Conservation (phyloP, 1,140 invertebrate genomes). For the Drosophila carrolli region DNA sequence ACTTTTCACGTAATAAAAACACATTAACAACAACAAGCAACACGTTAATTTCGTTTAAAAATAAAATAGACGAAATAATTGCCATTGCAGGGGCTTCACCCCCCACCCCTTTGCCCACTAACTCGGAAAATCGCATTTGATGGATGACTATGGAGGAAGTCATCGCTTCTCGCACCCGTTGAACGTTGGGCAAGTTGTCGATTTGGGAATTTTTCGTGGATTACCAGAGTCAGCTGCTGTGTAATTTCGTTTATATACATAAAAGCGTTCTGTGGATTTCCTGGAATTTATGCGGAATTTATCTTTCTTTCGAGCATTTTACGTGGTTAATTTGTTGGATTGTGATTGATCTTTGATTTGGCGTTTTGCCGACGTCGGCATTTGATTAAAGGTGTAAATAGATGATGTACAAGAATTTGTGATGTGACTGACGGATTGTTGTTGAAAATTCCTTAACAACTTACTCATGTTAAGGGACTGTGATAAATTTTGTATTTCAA, state of each 20-base stretch:
- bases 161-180: conserved; percentile 35
- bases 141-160: conserved; percentile 66
- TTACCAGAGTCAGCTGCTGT: conserved; percentile 40
- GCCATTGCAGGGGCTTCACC: conserved; percentile 26
- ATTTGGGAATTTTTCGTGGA: conserved; percentile 43
- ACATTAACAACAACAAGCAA: conserved; percentile 68
- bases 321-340: conserved; percentile 29
- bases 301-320: conserved; percentile 14
- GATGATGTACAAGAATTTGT: conserved; percentile 12
- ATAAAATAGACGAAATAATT: conserved; percentile 81
- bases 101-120: neutral
- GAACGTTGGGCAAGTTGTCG: conserved; percentile 53
- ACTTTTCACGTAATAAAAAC: conserved; percentile 72
- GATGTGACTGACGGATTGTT: neutral
- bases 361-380: conserved; percentile 53
- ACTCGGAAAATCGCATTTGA: conserved; percentile 70
- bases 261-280: conserved; percentile 69
- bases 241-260: conserved; percentile 51
- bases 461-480: neutral
- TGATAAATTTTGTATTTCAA: no score
- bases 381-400: conserved; percentile 43
- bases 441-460: no score
- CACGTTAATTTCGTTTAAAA: conserved; percentile 73
- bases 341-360: conserved; percentile 77
- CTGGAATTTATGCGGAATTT: conserved; percentile 78